Base-by-base conservation (phyloP, 2,888 invertebrate species). In the Holacanthella duospinosa region DNA sequence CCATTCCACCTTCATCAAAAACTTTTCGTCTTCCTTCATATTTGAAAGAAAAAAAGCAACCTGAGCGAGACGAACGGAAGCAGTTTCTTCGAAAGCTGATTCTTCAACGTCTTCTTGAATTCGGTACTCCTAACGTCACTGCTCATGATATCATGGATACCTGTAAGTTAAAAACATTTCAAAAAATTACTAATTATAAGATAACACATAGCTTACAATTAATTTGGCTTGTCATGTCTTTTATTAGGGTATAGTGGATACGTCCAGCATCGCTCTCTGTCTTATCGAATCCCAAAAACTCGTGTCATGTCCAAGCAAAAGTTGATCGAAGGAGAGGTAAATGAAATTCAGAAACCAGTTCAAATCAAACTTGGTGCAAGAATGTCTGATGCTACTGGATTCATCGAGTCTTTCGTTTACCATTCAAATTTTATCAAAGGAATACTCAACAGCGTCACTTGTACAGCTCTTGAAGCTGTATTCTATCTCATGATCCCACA, bases 401-500 rank as follows among this genome's bases (percentile, higher is more conserved):
- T 26, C 24, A 26, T 26, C 44, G 48, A 36, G 27, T 59, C 54
- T 3, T 57, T 65, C 36, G 43, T 59, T 24, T 25, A 36, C 21
- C 65, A 65, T 44, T 36, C 59, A 6, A 55, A 62, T 6, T 44
- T 28, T 25, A 9, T 66, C 1, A 61, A 64, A 53, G 55, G 56
- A 9, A 63, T 66, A 21, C 1, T 69, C 2, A 66, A 69, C 55
- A 65, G 63, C 55, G 69, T 63, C 0, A 59, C 64, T 1, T 68
- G 68, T 28, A 68, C 64, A 2, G 54, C 63, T 0, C 64, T 70
- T 25, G 68, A 68, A 54, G 21, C 60, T 1, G 55, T 43, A 3
- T 44, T 64, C 12, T 48, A 60, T 12, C 57, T 68, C 9, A 64
- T 66, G 26, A 59, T 70, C 4, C 69, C 69, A 1, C 64, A 68